A percentile compares a stretch with the other conserved stretches of the same genome.
Evolutionary conservation across 2,113 vertebrate genomes (phyloP).

Genomic region (Ageneiosus marmoratus): DNA sequence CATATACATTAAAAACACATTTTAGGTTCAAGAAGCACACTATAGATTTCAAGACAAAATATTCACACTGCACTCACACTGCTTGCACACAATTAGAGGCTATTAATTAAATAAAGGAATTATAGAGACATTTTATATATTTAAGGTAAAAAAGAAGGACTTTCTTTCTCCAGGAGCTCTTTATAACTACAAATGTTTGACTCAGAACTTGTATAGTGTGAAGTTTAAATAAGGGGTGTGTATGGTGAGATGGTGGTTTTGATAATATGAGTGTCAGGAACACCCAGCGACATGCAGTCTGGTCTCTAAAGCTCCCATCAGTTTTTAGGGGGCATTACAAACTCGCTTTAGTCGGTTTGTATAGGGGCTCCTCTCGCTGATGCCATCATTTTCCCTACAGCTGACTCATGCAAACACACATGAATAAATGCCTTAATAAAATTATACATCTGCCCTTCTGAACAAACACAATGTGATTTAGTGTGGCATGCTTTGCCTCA

Average conservation of each 20-base stretch:
- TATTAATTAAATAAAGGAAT: neutral
- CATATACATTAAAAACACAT: conserved; percentile 12
- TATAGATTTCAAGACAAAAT: no score
- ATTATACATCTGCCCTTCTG: conserved; percentile 58
- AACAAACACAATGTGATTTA: conserved; percentile 53
- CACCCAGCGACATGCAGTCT: conserved; percentile 56
- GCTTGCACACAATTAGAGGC: neutral
- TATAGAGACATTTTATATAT: neutral
- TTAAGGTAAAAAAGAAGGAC: neutral
- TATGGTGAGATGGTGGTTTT: conserved; percentile 41
- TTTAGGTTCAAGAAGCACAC: neutral
- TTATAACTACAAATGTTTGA: conserved; percentile 1
- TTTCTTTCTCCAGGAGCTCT: neutral
- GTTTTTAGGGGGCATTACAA: conserved; percentile 42
- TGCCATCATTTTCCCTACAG: conserved; percentile 49
- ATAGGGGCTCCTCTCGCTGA: conserved; percentile 42
- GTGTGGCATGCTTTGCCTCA: conserved; percentile 32
- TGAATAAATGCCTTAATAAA: conserved; percentile 49
- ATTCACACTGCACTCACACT: no score
- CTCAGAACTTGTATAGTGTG: conserved; percentile 32
- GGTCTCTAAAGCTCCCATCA: conserved; percentile 48
- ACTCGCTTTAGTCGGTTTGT: conserved; percentile 42
- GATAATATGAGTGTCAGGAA: conserved; percentile 49
- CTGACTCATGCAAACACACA: conserved; percentile 20
- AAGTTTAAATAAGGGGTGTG: conserved; percentile 43